Evolutionary conservation across 2,888 invertebrate species (phyloP).

Genomic region (Paralinhomoeus sp.): DNA sequence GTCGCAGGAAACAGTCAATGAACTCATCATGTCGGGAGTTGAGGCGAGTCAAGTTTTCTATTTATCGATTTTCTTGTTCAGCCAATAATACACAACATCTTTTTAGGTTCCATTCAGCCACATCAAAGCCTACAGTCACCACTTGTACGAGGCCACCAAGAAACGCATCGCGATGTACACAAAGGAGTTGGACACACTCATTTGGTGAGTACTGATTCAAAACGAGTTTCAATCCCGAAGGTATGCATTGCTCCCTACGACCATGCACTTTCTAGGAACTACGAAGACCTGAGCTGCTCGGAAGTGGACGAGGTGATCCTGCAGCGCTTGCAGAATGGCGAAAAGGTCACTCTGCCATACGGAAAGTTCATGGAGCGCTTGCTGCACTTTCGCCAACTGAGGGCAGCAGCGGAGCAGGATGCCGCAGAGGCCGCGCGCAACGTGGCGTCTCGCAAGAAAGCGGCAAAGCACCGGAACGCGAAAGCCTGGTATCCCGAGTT

Average conservation of each 20-base stretch:
- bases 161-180: slow-evolving; percentile 19
- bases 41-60: too few relatives aligned
- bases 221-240: background rate
- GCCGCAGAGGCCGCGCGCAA: slow-evolving; percentile 4
- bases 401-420: background rate
- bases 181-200: slow-evolving; percentile 20
- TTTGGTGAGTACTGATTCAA: slow-evolving; percentile 19
- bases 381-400: slow-evolving; percentile 13
- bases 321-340: slow-evolving; percentile 17
- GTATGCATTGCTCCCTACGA: too few relatives aligned
- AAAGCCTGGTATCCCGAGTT: too few relatives aligned
- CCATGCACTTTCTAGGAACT: slow-evolving; percentile 17
- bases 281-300: slow-evolving; percentile 24
- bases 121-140: slow-evolving; percentile 1
- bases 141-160: slow-evolving; percentile 22
- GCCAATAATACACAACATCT: slow-evolving; percentile 12
- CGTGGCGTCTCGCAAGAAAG: too few relatives aligned
- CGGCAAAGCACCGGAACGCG: too few relatives aligned
- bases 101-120: slow-evolving; percentile 19
- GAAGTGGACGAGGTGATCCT: slow-evolving; percentile 21
- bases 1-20: slow-evolving; percentile 23
- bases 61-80: background rate
- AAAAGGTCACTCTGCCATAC: slow-evolving; percentile 19
- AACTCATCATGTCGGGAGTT: slow-evolving; percentile 1
- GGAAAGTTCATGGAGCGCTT: slow-evolving; percentile 27